phyloP scores from a whole-genome alignment of 2,797 vertebrate species.

The Cirrhinus mrigala region DNA sequence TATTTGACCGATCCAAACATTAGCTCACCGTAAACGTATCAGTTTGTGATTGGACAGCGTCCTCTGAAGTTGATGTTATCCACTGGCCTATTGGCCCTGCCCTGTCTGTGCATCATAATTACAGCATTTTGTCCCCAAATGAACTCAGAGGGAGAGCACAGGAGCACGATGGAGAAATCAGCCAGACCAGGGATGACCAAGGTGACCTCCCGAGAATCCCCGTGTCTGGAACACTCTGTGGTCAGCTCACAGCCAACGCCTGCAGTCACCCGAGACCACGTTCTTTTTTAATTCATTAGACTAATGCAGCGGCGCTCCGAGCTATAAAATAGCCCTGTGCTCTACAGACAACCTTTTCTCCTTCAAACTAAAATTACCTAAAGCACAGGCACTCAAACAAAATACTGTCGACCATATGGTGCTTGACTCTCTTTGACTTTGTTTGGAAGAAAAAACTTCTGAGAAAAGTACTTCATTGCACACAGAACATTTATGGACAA shows the following conservation, averaged over 20 bases:
- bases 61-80: conserved; percentile 11
- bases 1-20: conserved; percentile 20
- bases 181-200: conserved; percentile 33
- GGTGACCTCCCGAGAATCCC: conserved; percentile 52
- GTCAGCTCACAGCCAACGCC: conserved; percentile 20
- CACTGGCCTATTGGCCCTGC: neutral
- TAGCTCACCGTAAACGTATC: neutral
- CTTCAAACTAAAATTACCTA: conserved; percentile 44
- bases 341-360: conserved; percentile 39
- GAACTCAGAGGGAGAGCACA: conserved; percentile 33
- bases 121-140: conserved; percentile 31
- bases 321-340: conserved; percentile 13
- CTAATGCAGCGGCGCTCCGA: conserved; percentile 20
- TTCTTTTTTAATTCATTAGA: conserved; percentile 52
- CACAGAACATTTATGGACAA: neutral
- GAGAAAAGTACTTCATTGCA: neutral
- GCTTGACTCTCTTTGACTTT: conserved; percentile 14
- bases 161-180: conserved; percentile 23
- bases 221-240: conserved; percentile 38
- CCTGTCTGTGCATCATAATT: conserved; percentile 25
- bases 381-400: conserved; percentile 16
- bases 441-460: neutral
- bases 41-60: neutral
- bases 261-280: conserved; percentile 30
- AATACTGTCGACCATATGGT: conserved; percentile 19